Evolutionary conservation across 1,140 invertebrate species (phyloP).

Genomic region (Temnothorax curvispinosus): DNA sequence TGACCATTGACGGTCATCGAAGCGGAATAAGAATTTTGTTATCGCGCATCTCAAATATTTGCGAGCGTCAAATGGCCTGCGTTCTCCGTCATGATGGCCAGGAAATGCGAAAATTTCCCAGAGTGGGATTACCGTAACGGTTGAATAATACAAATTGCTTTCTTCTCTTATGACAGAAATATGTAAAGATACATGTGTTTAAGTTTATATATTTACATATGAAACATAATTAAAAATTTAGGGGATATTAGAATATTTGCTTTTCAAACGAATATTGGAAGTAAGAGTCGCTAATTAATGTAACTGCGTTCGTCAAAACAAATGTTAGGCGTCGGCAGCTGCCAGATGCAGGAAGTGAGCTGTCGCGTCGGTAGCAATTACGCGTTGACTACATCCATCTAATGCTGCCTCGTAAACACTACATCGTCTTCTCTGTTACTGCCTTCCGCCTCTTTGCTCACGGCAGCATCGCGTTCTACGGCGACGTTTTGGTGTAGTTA

Average conservation of each 20-base stretch:
- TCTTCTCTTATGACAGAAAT: background rate
- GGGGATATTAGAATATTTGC: background rate
- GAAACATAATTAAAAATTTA: background rate
- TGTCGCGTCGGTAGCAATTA: constrained; percentile 75
- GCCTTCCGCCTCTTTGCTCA: constrained; percentile 65
- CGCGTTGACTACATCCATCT: constrained; percentile 79
- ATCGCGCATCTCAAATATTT: constrained; percentile 50
- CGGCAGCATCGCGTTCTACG: constrained; percentile 53
- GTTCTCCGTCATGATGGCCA: background rate
- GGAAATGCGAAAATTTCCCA: background rate
- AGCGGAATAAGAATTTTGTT: constrained; percentile 62
- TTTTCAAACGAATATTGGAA: constrained; percentile 11
- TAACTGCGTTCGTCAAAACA: constrained; percentile 6
- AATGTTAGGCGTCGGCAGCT: constrained; percentile 59
- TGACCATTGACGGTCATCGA: constrained; percentile 46
- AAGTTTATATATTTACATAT: background rate
- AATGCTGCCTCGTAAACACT: constrained; percentile 79
- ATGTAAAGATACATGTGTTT: background rate
- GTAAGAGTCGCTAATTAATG: constrained; percentile 2
- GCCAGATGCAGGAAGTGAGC: constrained; percentile 69
- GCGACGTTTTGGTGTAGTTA: constrained; percentile 67
- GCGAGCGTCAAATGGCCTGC: constrained; percentile 30
- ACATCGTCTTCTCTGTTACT: constrained; percentile 72
- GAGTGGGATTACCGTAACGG: background rate
- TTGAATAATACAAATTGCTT: background rate